Evolutionary conservation across 1,140 invertebrate species (phyloP), one percentile per base, ranked within the genome.

Genomic region (Yoshiicerus persimilis): DNA sequence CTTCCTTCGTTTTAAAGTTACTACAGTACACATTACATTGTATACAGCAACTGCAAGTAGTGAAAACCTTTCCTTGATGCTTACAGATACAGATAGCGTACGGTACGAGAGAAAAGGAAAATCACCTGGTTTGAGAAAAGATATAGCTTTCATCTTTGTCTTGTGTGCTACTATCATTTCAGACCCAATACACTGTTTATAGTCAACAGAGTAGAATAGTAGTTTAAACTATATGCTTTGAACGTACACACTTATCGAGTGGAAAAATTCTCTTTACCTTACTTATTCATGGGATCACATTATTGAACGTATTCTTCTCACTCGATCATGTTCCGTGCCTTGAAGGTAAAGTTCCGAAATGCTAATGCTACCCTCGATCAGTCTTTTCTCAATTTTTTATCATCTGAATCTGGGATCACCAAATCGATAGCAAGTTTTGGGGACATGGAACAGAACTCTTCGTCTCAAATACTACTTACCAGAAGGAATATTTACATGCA

Each of bases 211-310:
- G 23, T n/a, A 30, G 64, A 70, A 30, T n/a, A 30, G 64, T 70
- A 70, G 64, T 70, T 70, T 70, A 70, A 70, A 70, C 64, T 25
- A 25, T 70, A 25, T 70, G 11, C 27, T 30, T 30, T n/a, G 23
- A 70, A 25, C 23, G 27, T 70, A 70, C 64, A 70, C 64, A 70
- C 64, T 70, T 70, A 70, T 70, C 64, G 64, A 70, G 23, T 70
- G 64, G 64, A 70, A 70, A 70, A 83, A 83, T 83, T 39, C 47
- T 41, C 84, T 70, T 41, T 62, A 9, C 84, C 38, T 85, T 85
- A 85, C 84, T 85, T 85, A 85, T 85, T 85, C 84, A 85, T 85
- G 47, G 84, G 84, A 85, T 85, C 84, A 85, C 84, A 85, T 85
- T 85, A 85, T 85, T 62, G 84, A 85, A 39, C 84, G 84, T 85